These are phyloP conservation scores for Linepithema humile DNA, from an alignment of 1,140 invertebrate species.

Conservation along the genomic window DNA sequence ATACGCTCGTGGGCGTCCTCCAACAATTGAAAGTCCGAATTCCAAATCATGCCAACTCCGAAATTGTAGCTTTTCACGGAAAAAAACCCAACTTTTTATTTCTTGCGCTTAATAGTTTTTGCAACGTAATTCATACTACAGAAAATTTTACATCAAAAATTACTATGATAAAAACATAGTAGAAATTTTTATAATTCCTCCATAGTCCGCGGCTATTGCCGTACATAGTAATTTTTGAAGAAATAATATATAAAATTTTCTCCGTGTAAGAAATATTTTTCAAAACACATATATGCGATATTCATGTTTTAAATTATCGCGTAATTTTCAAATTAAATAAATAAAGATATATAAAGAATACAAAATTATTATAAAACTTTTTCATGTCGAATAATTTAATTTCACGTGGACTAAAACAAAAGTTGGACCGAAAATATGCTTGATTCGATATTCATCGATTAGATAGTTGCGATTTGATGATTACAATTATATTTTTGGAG, in stretches of 20 bases:
- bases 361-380: not conserved
- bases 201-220: too few relatives aligned
- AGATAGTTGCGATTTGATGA: not conserved
- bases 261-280: too few relatives aligned
- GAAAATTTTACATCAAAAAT: too few relatives aligned
- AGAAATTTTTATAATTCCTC: too few relatives aligned
- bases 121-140: not conserved
- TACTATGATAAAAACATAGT: too few relatives aligned
- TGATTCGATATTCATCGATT: not conserved
- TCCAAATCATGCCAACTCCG: not conserved
- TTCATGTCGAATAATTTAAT: too few relatives aligned
- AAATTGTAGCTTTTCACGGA: not conserved
- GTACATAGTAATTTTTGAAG: too few relatives aligned
- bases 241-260: too few relatives aligned
- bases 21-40: not conserved
- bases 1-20: not conserved
- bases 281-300: too few relatives aligned
- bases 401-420: too few relatives aligned
- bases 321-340: too few relatives aligned
- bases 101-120: not conserved
- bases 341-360: not conserved
- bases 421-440: not conserved
- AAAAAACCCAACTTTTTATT: not conserved
- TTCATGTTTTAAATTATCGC: too few relatives aligned
- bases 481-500: not conserved